Evolutionary conservation across 2,888 invertebrate species (phyloP), one percentile per base, ranked within the genome.

Genomic region (Callinectes sapidus): DNA sequence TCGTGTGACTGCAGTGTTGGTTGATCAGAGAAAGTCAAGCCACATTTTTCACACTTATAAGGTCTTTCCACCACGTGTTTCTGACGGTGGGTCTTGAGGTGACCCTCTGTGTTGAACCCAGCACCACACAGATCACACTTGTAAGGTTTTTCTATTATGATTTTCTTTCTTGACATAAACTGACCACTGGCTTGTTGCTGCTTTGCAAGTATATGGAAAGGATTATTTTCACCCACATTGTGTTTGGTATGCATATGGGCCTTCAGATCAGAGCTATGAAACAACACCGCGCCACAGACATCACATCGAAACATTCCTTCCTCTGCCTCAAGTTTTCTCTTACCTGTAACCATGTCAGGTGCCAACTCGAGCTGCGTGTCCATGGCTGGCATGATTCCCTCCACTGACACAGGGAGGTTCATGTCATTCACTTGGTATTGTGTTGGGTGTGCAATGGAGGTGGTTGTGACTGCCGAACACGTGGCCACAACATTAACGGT

Each of bases 161-260:
- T 93, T 91, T 93, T 93, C 35, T 89, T 91, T 39, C 89, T 55
- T 1, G 10, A 66, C 48, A 81, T 28, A 23, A 93, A 66, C 88
- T 89, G 77, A 14, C 93, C 93, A 91, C 85, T 91, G 10, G 89
- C 91, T 77, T 93, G 87, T 39, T 93, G 93, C 48, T 93, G 93
- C 32, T 77, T 91, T 23, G 93, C 93, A 77, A 93, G 91, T 23
- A 93, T 71, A 55, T 93, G 87, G 81, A 91, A 93, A 18, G 93
- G 93, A 90, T 93, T 93, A 87, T 93, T 93, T 71, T 93, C 93
- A 55, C 93, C 93, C 87, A 93, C 89, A 55, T 93, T 93, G 87
- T 93, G 93, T 42, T 93, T 93, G 77, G 89, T 93, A 61, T 89
- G 42, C 89, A 93, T 90, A 42, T 93, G 93, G 13, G 89, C 39